Percentiles rank a stretch among this genome's conserved stretches.
Evolutionary conservation across 2,888 invertebrate genomes (phyloP).

Genomic region (Orchestes rusci): DNA sequence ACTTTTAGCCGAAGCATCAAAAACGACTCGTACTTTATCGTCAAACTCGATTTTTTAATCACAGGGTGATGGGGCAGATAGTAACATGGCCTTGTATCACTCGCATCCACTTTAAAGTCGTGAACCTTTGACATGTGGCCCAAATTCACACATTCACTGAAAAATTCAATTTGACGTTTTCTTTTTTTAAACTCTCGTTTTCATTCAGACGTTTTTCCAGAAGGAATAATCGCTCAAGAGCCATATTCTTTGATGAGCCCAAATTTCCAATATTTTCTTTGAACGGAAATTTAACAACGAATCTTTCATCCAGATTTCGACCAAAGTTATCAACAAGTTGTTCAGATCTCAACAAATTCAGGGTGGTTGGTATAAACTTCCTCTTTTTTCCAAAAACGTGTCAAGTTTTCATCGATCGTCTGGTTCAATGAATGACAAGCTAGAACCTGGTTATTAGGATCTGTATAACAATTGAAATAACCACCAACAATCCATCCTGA

Average conservation of each 20-base stretch:
- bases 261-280: not conserved
- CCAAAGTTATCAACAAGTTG: not conserved
- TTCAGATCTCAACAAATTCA: not conserved
- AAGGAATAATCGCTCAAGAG: slow-evolving; percentile 7
- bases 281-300: slow-evolving; percentile 3
- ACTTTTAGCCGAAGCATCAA: too few species aligned
- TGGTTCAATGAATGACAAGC: slow-evolving; percentile 1
- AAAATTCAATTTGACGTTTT: slow-evolving; percentile 10
- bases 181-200: slow-evolving; percentile 7
- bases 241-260: slow-evolving; percentile 1
- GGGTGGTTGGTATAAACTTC: not conserved
- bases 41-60: slow-evolving; percentile 11
- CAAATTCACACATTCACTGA: slow-evolving; percentile 10
- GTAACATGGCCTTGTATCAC: slow-evolving; percentile 1
- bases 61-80: slow-evolving; percentile 14
- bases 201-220: slow-evolving; percentile 4
- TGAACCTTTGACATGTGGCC: slow-evolving; percentile 11
- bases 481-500: slow-evolving; percentile 3
- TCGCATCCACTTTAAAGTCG: not conserved
- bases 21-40: too few species aligned
- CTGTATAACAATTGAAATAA: slow-evolving; percentile 1
- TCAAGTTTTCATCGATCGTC: slow-evolving; percentile 1
- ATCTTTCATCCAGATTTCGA: not conserved
- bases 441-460: not conserved
- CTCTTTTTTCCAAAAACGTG: slow-evolving; percentile 1